Evolutionary conservation across 1,140 invertebrate genomes (phyloP), one percentile per base, ranked within the genome.

Genomic region (Hydropsyche tenuis): DNA sequence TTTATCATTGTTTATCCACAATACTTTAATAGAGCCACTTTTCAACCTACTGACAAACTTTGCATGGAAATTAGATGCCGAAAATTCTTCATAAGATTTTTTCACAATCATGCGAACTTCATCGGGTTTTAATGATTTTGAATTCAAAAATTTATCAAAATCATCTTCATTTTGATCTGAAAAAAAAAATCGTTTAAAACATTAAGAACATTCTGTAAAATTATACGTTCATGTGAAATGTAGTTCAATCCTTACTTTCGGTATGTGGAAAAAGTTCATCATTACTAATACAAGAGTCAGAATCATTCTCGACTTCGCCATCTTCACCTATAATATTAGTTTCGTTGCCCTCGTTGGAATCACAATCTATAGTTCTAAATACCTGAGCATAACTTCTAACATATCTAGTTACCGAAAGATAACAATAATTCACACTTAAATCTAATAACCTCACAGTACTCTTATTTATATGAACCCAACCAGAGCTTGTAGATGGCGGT

Each of bases 151-250:
- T 43, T 6, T 6, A 43, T 43, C 12, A 43, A 43, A 43, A 6
- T 43, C 12, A 43, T 6, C 5, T 43, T 6, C 12, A 6, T 6
- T 43, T 43, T 6, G 5, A 6, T 12, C 16, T 48, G 14, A 48
- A 48, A 48, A 48, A 4, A 48, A 48, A n/a, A 48, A 48, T 48
- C 16, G n/a, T n/a, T n/a, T n/a, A n/a, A n/a, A n/a, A n/a, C n/a
- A n/a, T n/a, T n/a, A n/a, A n/a, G n/a, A n/a, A n/a, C n/a, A n/a
- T n/a, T n/a, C n/a, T n/a, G n/a, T n/a, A n/a, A n/a, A n/a, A n/a
- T n/a, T n/a, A n/a, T n/a, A n/a, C n/a, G n/a, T n/a, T n/a, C n/a
- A n/a, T n/a, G n/a, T n/a, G n/a, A n/a, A n/a, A n/a, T n/a, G n/a
- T n/a, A n/a, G n/a, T n/a, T n/a, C n/a, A n/a, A n/a, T n/a, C n/a